phyloP scores from a whole-genome alignment of 1,140 invertebrate species.

The Ooceraea biroi region DNA sequence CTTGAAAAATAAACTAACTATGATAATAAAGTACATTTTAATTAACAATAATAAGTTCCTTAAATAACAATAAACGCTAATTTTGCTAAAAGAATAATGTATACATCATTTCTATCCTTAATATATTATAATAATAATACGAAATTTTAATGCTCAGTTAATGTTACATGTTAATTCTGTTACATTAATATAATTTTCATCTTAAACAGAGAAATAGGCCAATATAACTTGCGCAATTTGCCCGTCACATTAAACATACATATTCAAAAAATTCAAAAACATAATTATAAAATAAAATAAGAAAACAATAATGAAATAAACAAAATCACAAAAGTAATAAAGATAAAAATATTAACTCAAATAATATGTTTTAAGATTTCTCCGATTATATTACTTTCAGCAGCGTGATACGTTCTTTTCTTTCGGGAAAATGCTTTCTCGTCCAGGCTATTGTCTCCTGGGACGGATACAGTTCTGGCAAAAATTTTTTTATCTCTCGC shows the following conservation, averaged over 20 bases:
- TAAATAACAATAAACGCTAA: not conserved
- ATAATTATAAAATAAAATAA: no score
- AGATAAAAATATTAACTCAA: not conserved
- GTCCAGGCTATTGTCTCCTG: not conserved
- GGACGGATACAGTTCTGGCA: not conserved
- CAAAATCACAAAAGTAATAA: no score
- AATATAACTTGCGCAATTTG: no score
- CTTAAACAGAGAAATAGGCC: no score
- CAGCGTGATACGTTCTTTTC: not conserved
- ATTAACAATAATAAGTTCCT: not conserved
- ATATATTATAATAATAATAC: not conserved
- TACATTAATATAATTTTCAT: no score
- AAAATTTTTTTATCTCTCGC: not conserved
- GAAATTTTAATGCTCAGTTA: not conserved
- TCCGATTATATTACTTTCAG: not conserved
- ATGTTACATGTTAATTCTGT: not conserved
- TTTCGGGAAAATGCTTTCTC: not conserved
- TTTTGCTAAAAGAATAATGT: not conserved
- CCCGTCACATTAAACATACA: no score
- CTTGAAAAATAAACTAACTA: not conserved
- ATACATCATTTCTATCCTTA: not conserved
- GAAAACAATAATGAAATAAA: no score
- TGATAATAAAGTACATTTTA: no score
- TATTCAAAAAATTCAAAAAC: no score
- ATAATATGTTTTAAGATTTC: not conserved